Conservation (phyloP, 2,797 vertebrate genomes). For the Potorous gilbertii region DNA sequence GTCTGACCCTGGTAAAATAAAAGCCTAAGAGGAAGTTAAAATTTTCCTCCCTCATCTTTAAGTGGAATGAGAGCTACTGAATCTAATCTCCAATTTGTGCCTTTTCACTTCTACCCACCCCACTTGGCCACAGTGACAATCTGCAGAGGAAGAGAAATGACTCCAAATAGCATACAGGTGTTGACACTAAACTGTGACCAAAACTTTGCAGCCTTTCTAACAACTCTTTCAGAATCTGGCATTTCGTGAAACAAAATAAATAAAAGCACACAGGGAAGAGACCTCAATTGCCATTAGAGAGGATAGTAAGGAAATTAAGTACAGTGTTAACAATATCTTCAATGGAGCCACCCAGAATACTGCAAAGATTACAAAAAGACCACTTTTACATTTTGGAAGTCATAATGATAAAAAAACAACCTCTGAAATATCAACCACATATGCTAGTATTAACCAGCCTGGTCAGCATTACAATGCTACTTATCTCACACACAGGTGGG, state of each 20-base stretch:
- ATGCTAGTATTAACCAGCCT: neutral
- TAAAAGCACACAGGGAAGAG: constrained; percentile 7
- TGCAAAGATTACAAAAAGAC: constrained; percentile 30
- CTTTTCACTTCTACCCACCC: constrained; percentile 9
- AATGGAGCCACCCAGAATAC: constrained; percentile 14
- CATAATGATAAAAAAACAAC: neutral
- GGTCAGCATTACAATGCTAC: neutral
- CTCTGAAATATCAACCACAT: constrained; percentile 44
- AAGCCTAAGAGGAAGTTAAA: neutral
- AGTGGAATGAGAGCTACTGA: constrained; percentile 18
- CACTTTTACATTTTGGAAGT: constrained; percentile 32
- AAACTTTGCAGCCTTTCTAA: accelerated
- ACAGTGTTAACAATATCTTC: constrained; percentile 25
- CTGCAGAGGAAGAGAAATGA: constrained; percentile 43
- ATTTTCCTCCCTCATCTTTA: constrained; percentile 15
- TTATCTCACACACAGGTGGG: neutral
- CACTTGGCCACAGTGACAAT: neutral
- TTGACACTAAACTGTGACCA: neutral
- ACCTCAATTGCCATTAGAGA: constrained; percentile 23
- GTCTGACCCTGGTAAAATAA: constrained; percentile 31
- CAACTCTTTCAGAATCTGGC: accelerated
- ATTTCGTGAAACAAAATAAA: constrained; percentile 44
- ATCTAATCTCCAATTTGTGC: constrained; percentile 28
- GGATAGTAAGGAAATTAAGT: constrained; percentile 27
- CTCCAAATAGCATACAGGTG: neutral